Evolutionary conservation across 2,888 invertebrate genomes (phyloP).

Genomic region (Cordylochernes scorpioides): DNA sequence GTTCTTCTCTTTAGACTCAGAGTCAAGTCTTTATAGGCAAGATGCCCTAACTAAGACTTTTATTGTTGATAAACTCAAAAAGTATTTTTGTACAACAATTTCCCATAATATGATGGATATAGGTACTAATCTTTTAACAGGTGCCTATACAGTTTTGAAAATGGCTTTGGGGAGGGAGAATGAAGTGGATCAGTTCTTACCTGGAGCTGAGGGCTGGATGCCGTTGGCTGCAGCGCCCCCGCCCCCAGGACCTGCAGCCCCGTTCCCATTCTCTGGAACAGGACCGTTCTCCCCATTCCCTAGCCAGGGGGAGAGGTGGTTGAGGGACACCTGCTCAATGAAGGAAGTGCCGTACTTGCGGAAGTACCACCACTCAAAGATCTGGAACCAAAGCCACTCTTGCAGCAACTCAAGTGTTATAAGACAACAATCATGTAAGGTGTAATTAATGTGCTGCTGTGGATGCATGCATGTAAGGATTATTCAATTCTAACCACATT

Average conservation of each 20-base stretch:
- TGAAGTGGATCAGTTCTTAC: conserved; percentile 8
- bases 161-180: too few relatives aligned
- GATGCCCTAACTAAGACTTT: too few relatives aligned
- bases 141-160: too few relatives aligned
- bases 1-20: too few relatives aligned
- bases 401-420: too few relatives aligned
- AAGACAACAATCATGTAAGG: conserved; percentile 1
- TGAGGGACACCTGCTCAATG: conserved; percentile 80
- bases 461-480: too few relatives aligned
- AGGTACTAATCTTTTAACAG: too few relatives aligned
- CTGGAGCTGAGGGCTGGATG: conserved; percentile 11
- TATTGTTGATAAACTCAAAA: too few relatives aligned
- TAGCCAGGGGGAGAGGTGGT: conserved; percentile 77
- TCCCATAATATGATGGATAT: too few relatives aligned
- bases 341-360: conserved; percentile 91
- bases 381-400: conserved; percentile 21
- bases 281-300: conserved; percentile 35
- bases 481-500: too few relatives aligned
- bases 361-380: conserved; percentile 99
- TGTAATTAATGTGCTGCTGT: too few relatives aligned
- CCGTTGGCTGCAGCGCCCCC: conserved; percentile 3
- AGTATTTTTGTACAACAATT: conserved; percentile 1
- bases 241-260: conserved; percentile 5
- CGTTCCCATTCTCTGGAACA: conserved; percentile 7
- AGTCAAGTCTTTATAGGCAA: too few relatives aligned